Evolutionary conservation across 2,888 invertebrate species (phyloP).

Genomic region (Cartodere bifasciata): DNA sequence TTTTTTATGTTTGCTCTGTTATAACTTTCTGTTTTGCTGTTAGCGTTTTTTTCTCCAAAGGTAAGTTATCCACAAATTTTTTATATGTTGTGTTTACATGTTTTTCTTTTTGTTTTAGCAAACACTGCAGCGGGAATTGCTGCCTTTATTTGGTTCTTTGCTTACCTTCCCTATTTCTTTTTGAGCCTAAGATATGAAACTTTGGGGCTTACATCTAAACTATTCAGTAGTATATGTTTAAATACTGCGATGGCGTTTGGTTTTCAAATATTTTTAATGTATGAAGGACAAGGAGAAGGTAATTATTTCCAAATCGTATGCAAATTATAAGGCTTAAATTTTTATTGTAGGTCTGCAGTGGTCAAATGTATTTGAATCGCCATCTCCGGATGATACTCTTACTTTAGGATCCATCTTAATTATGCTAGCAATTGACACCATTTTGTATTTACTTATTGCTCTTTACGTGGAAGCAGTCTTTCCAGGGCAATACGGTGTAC

Average conservation of each 20-base stretch:
- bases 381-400: slow-evolving; percentile 55
- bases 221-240: slow-evolving; percentile 6
- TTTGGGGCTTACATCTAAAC: slow-evolving; percentile 1
- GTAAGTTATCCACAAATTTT: slow-evolving; percentile 28
- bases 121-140: slow-evolving; percentile 6
- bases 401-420: slow-evolving; percentile 57
- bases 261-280: slow-evolving; percentile 7
- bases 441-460: slow-evolving; percentile 62
- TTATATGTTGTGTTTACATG: neutral
- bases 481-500: slow-evolving; percentile 78
- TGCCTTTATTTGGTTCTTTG: slow-evolving; percentile 6
- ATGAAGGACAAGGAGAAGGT: slow-evolving; percentile 9
- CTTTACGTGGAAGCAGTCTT: slow-evolving; percentile 77
- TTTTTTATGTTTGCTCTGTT: slow-evolving; percentile 50
- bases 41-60: slow-evolving; percentile 60
- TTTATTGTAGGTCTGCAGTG: neutral
- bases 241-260: slow-evolving; percentile 10
- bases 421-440: slow-evolving; percentile 55
- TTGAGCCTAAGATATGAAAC: neutral
- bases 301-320: neutral
- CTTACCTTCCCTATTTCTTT: slow-evolving; percentile 6
- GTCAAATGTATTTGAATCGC: neutral
- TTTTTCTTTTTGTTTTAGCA: slow-evolving; percentile 4
- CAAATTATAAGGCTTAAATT: neutral
- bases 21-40: slow-evolving; percentile 64